Evolutionary conservation across 2,888 invertebrate species (phyloP).

Genomic region (Microchrysa polita): DNA sequence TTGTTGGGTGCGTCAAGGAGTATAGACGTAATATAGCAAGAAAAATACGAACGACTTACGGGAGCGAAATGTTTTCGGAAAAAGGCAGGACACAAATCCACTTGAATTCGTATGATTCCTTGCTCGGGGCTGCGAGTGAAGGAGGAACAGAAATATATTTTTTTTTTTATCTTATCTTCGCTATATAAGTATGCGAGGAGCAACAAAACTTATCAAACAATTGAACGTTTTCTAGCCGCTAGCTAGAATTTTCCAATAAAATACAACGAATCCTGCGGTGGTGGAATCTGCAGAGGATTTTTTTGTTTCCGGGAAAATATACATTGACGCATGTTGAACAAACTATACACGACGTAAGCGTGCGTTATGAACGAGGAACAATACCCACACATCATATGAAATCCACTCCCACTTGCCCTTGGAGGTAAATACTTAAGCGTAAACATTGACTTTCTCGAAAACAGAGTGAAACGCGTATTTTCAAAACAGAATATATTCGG

Average conservation of each 20-base stretch:
- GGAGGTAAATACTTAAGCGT: conserved; percentile 24
- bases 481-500: too few relatives aligned
- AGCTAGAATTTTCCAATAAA: conserved; percentile 31
- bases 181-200: neutral
- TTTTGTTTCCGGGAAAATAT: neutral
- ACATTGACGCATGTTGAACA: neutral
- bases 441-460: conserved; percentile 15
- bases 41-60: neutral
- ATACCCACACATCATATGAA: neutral
- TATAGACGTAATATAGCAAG: neutral
- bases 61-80: neutral
- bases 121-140: neutral
- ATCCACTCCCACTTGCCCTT: neutral
- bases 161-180: too few relatives aligned
- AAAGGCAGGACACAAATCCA: neutral
- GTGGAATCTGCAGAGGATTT: neutral
- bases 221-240: conserved; percentile 28
- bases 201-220: conserved; percentile 29
- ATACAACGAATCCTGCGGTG: neutral
- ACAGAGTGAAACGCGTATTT: too few relatives aligned
- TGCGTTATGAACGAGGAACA: neutral
- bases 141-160: conserved; percentile 6
- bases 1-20: neutral
- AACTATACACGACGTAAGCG: neutral
- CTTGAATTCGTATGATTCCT: neutral